Evolutionary conservation across 1,140 invertebrate genomes (phyloP).

Genomic region (Octopus sinensis): DNA sequence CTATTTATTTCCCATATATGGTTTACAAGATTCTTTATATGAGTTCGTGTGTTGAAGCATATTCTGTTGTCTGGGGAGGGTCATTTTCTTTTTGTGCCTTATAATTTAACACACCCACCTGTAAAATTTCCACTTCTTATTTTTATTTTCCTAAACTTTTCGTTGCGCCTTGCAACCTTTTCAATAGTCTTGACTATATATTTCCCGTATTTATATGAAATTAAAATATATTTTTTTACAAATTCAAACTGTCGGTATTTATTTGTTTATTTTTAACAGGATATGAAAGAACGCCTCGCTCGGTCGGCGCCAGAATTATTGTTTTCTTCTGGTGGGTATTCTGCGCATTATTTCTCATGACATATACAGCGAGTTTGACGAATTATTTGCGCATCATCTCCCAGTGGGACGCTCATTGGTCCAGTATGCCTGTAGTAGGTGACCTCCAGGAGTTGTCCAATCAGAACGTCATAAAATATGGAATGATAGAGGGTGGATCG

Average conservation of each 20-base stretch:
- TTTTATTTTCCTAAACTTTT: too few relatives aligned
- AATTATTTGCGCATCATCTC: slow-evolving; percentile 33
- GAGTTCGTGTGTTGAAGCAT: too few relatives aligned
- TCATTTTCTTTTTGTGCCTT: too few relatives aligned
- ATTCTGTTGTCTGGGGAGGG: too few relatives aligned
- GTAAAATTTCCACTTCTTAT: too few relatives aligned
- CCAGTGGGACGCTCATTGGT: slow-evolving; percentile 70
- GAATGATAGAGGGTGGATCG: slow-evolving; percentile 77
- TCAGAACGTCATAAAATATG: slow-evolving; percentile 87
- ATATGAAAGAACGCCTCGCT: slow-evolving; percentile 34
- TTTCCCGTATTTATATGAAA: too few relatives aligned
- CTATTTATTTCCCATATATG: too few relatives aligned
- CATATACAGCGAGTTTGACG: slow-evolving; percentile 45
- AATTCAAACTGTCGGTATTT: background rate
- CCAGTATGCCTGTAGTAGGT: slow-evolving; percentile 87
- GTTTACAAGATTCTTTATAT: too few relatives aligned
- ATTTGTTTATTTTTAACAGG: slow-evolving; percentile 25
- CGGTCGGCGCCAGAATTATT: slow-evolving; percentile 39
- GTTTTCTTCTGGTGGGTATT: slow-evolving; percentile 48
- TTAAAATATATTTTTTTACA: too few relatives aligned
- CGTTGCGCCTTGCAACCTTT: too few relatives aligned
- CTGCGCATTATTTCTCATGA: slow-evolving; percentile 38
- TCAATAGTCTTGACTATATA: too few relatives aligned
- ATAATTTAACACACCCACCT: too few relatives aligned
- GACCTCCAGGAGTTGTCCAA: slow-evolving; percentile 76